Conservation (phyloP, 1,140 invertebrate species). For the Drosophila rhopaloa region DNA sequence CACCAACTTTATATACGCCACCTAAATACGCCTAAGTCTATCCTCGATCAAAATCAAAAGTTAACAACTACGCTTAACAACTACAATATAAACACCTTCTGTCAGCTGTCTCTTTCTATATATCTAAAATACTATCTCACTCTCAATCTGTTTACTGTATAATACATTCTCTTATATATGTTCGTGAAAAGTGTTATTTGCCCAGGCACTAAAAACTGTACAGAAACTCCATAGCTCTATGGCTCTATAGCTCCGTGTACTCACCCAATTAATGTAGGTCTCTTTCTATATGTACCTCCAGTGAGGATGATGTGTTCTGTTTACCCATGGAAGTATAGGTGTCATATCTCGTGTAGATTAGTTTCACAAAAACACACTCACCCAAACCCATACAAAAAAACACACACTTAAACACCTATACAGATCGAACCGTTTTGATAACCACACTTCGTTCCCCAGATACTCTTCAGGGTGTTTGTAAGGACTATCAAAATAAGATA, state of each 20-base stretch:
- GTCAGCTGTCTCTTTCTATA: slow-evolving; percentile 56
- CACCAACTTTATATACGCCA: slow-evolving; percentile 51
- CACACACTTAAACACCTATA: slow-evolving; percentile 13
- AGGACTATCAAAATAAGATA: slow-evolving; percentile 94
- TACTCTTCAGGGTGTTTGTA: slow-evolving; percentile 93
- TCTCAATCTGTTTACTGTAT: slow-evolving; percentile 36
- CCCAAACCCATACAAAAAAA: slow-evolving; percentile 6
- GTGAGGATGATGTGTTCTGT: slow-evolving; percentile 3
- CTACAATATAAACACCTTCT: slow-evolving; percentile 68
- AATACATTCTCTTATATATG: slow-evolving; percentile 29
- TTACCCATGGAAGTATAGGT: background rate
- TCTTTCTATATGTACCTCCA: slow-evolving; percentile 24
- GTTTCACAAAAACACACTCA: slow-evolving; percentile 15
- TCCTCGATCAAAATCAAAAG: slow-evolving; percentile 70
- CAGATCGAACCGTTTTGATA: slow-evolving; percentile 29
- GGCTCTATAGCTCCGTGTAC: slow-evolving; percentile 20
- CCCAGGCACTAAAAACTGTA: slow-evolving; percentile 57
- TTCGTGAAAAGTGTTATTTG: slow-evolving; percentile 42
- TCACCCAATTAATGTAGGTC: slow-evolving; percentile 41
- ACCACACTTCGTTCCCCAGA: slow-evolving; percentile 85
- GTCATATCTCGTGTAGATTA: background rate
- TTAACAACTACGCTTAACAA: slow-evolving; percentile 56
- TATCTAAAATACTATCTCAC: slow-evolving; percentile 28
- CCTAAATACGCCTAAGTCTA: slow-evolving; percentile 47
- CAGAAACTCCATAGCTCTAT: slow-evolving; percentile 36